Base-by-base conservation (phyloP, 2,888 invertebrate species). In the Galerucella pusilla region DNA sequence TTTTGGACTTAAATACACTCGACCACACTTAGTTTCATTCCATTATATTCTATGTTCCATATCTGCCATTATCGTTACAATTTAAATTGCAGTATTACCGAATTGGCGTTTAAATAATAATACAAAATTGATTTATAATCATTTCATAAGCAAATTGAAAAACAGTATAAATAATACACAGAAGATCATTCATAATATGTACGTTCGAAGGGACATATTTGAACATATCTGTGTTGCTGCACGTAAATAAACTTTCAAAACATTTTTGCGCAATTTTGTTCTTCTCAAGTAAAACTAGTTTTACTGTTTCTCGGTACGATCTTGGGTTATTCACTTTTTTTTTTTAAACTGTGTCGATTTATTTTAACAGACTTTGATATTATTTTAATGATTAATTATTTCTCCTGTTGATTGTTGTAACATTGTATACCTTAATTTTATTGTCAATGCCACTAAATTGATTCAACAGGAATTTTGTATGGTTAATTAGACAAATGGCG, bases 231-330 rank as follows among this genome's bases (percentile, higher is more conserved):
- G n/a, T 28, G 73, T 75, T 72, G 73, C 74, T 76, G 69, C 73
- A 74, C 59, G 74, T 74, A 75, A 77, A 75, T 78, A 76, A 74
- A 80, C 80, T 78, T 78, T 80, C 78, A 71, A 80, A 77, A 68
- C 61, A 75, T 80, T 79, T 80, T 80, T 80, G 74, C 80, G 78
- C 77, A 80, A 80, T 79, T 75, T 73, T 73, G 74, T 77, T 79
- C 70, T 70, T 70, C 78, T 77, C 76, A 74, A 78, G 76, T 73
- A 73, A 76, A 80, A 80, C 80, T 78, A 80, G 80, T 80, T 80
- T 77, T 69, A 67, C 76, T 49, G 74, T 77, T 78, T 75, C 75
- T 76, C 67, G 61, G 61, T 61, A 61, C 61, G 61, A 61, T 35
- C 35, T 28, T n/a, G 14, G 35, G 20, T 25, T 25, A 52, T 52